Evolutionary conservation across 2,888 invertebrate species (phyloP), one percentile per base, ranked within the genome.

Genomic region (Lochmaea capreae): DNA sequence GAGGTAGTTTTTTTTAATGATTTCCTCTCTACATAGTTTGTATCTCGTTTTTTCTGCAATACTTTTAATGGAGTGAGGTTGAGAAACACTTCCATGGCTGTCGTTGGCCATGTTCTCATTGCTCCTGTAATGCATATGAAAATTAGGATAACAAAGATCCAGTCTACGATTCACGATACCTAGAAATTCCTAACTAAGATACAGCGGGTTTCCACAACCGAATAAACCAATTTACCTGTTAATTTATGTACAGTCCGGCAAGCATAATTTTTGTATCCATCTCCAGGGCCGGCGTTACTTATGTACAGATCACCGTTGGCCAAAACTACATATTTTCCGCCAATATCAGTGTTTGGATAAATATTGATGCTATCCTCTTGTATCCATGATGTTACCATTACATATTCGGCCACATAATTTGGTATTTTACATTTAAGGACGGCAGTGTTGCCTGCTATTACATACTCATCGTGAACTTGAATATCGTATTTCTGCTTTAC

Each of bases 361-460:
- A 95, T 93, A 87, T 93, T 94, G 88, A 93, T 91, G 81, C 91
- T 91, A 72, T 93, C 93, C 81, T 95, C 95, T 86, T 95, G 94
- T 77, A 95, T 92, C 97, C 97, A 98, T 69, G 96, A 95, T 46
- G 96, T 96, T 76, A 93, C 92, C 88, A 93, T 93, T 82, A 97
- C 94, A 86, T 95, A 94, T 82, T 97, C 96, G 78, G 93, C 91
- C 87, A 96, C 95, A 88, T 95, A 96, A 81, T 93, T 91, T 59
- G 97, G 96, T 83, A 97, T 94, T 87, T 94, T 92, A 87, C 98
- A 98, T 84, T 94, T 93, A 78, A 97, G 90, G 76, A 97, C 93
- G 3, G 95, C 97, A 12, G 96, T 95, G 88, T 97, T 97, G 71
- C 97, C 97, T 72, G 94, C 91, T 88, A 96, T 95, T 84, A 96